Base-by-base conservation (phyloP, 2,888 invertebrate species). In the Drosophila neonasuta region DNA sequence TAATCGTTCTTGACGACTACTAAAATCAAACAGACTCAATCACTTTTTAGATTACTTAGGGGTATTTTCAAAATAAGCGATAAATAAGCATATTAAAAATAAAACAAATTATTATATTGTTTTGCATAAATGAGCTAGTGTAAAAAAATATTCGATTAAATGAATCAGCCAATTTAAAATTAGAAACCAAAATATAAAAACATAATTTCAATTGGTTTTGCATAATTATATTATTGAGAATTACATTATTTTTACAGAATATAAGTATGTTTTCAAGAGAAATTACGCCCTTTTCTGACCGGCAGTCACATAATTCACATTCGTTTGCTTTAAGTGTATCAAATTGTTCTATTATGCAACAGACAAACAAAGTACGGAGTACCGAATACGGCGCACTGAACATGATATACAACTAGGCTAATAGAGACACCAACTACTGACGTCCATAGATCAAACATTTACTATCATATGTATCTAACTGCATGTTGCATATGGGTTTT, bases 231-330 rank as follows among this genome's bases (percentile, higher is more conserved):
- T 82, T 77, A 82, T 80, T 73, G 71, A 64, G 54, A 68, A 68
- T 74, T 74, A 77, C 70, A 81, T 77, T 77, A 71, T 52, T 56
- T 61, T 74, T 85, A 80, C 85, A 83, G 77, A 84, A 71, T 65
- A 54, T 60, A 39, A 24, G 24, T 24, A 24, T 46, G 30, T 66
- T 65, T 66, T 70, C 58, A 62, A 68, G 74, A 80, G 76, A 77
- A 80, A 62, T 73, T 69, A 54, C 60, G 79, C 84, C 86, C 64
- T 82, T 83, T 83, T 84, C 79, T 71, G 86, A 83, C 83, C 71
- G 84, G 79, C 79, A 84, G 86, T 83, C 83, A 74, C 65, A 77
- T 58, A 81, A 71, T 83, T 86, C 84, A 75, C 77, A 77, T 69
- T 77, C 45, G 51, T 64, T 74, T 67, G 39, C 63, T 68, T 71